phyloP scores from a whole-genome alignment of 2,113 vertebrate genomes.

The Ceuthmochares aereus region DNA sequence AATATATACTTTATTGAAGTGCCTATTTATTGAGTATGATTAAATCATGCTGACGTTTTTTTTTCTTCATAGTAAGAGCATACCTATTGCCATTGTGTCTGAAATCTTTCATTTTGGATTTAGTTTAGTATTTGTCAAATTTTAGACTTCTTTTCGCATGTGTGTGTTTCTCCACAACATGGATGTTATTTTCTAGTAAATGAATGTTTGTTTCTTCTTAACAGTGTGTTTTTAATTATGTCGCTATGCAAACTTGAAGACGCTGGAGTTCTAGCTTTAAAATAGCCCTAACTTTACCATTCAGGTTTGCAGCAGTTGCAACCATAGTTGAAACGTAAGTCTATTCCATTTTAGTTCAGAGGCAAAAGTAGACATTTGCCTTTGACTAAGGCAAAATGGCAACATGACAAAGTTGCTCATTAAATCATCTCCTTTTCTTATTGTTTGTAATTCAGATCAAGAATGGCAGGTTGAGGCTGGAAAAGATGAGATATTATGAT shows the following conservation, averaged over 20 bases:
- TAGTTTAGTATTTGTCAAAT: not conserved
- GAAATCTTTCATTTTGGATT: conserved; percentile 6
- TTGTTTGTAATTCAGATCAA: conserved; percentile 70
- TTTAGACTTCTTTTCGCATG: not conserved
- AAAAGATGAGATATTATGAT: conserved; percentile 63
- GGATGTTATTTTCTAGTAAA: conserved; percentile 30
- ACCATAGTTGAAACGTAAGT: conserved; percentile 17
- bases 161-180: not conserved
- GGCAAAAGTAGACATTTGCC: conserved; percentile 43
- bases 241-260: not conserved
- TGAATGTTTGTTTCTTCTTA: not conserved
- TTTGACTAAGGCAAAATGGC: conserved; percentile 63
- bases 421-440: conserved; percentile 58
- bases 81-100: conserved; percentile 32
- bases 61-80: not conserved
- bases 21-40: conserved; percentile 67
- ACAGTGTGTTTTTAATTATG: not conserved
- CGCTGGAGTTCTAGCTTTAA: not conserved
- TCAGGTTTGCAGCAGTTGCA: not conserved
- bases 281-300: not conserved
- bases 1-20: conserved; percentile 72
- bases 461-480: conserved; percentile 68
- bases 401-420: conserved; percentile 58
- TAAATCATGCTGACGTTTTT: conserved; percentile 5
- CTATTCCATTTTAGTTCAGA: conserved; percentile 48